Evolutionary conservation across 37 sponge, comb jelly and placozoan genomes (phyloP), one percentile per base, ranked within the genome.

Genomic region (Cliona cf. orientalis): DNA sequence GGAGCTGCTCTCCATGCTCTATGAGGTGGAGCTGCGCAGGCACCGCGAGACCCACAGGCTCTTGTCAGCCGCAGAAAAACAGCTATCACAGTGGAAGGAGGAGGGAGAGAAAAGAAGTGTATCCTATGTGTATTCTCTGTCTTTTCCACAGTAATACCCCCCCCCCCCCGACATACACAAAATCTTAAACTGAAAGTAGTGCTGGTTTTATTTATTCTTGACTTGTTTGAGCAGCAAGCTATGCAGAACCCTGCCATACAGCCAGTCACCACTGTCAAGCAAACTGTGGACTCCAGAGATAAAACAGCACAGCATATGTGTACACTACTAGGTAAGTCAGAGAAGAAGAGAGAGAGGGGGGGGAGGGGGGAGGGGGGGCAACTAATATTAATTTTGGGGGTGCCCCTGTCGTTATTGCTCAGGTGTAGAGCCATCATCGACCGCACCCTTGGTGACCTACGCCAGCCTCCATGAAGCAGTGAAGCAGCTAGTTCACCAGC

Each of bases 41-140:
- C 93, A 88, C 71, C 56, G 81, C n/a, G 79, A 88, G 43, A 81
- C 81, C 34, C 81, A 88, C 69, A 40, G 81, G 3, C 81, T 92
- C 58, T 61, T 92, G 2, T 42, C 72, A 0, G 85, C 89, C 9
- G 34, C 80, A 22, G 42, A 78, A 33, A 40, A 45, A 42, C 78
- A 84, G 59, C 78, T 92, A 39, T 45, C 33, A 39, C 38, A 73
- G 36, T 80, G 85, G 78, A 72, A 78, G 31, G 66, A 43, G 28
- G 79, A 56, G 22, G 35, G 35, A 17, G 65, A 59, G 19, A 43
- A 71, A 32, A 91, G 88, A 76, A 70, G 26, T 36, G 89, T 88
- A 81, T 81, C 82, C 75, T 60, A 23, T 36, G 14, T 46, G 53
- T 49, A 49, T 19, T 49, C 17, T 49, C 12, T 62, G 63, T 7